Evolutionary conservation across 2,797 vertebrate genomes (phyloP), one percentile per base, ranked within the genome.

Genomic region (Oreochromis grahami): DNA sequence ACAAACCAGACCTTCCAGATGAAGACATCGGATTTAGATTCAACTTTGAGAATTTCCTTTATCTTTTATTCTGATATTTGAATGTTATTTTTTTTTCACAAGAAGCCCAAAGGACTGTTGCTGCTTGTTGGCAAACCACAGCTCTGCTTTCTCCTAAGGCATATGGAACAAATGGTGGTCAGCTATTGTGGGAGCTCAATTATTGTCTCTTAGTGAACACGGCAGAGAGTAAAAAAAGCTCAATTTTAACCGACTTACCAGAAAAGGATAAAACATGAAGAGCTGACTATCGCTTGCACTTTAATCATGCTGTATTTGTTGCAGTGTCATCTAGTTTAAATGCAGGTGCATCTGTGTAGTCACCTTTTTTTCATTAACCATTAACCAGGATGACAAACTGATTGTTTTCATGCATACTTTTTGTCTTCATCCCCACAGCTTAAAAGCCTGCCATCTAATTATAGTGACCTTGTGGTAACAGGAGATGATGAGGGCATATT

Each of bases 401-500:
- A 55, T 52, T 51, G 60, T 63, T 34, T 51, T 76, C n/a, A 58
- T 74, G 2, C 52, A 36, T 72, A 51, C 26, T 85, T 2, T 43
- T 70, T 76, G 17, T 65, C 48, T 14, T 87, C 5, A 32, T 82
- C n/a, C 84, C 24, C 26, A 13, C 88, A 96, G 97, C 92, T 96
- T 36, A 96, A 90, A 5, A 94, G 92, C 85, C 92, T 97, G 76
- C 94, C 95, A 11, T 83, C 81, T 78, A 96, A 95, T 76, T 94
- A 92, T 78, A 92, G 92, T 45, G 93, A 96, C 76, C 84, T 97
- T 84, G 92, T 91, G 55, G 93, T 96, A 68, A 93, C 88, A 14
- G 95, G 96, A 32, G 94, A 95, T 41, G 92, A 94, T 14, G 96
- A 97, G 68, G 96, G 96, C 5, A 97, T 96, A 81, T 98, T 98